Evolutionary conservation across 2,797 vertebrate species (phyloP).

Genomic region (Sebastes alutus): DNA sequence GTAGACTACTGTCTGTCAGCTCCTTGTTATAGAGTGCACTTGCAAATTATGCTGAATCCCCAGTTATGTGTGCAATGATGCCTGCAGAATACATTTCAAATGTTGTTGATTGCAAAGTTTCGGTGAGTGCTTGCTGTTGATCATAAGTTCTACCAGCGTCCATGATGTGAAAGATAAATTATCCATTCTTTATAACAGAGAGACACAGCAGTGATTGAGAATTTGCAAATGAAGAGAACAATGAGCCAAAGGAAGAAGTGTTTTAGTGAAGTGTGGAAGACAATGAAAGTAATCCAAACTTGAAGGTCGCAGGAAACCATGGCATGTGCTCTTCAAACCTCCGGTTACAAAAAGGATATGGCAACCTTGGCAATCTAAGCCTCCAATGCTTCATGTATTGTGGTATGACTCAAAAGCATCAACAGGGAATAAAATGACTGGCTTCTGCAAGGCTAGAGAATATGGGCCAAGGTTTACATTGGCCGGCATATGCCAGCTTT

Average conservation of each 20-base stretch:
- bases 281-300: background rate
- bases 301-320: background rate
- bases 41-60: slow-evolving; percentile 49
- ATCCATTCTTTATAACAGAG: slow-evolving; percentile 1
- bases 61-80: slow-evolving; percentile 54
- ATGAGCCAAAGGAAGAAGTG: background rate
- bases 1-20: slow-evolving; percentile 20
- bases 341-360: background rate
- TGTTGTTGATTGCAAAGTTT: slow-evolving; percentile 38
- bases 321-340: background rate
- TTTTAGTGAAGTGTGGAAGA: background rate
- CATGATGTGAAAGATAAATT: slow-evolving; percentile 28
- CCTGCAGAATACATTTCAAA: slow-evolving; percentile 61
- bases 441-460: background rate
- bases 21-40: slow-evolving; percentile 17
- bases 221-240: slow-evolving; percentile 1
- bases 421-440: background rate
- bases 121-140: slow-evolving; percentile 24
- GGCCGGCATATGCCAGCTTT: background rate
- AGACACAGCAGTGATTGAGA: background rate
- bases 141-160: slow-evolving; percentile 8
- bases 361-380: background rate
- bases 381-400: background rate
- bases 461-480: background rate
- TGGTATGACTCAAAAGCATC: background rate